Base-by-base conservation (phyloP, 2,797 vertebrate genomes). In the Calcarius lapponicus region DNA sequence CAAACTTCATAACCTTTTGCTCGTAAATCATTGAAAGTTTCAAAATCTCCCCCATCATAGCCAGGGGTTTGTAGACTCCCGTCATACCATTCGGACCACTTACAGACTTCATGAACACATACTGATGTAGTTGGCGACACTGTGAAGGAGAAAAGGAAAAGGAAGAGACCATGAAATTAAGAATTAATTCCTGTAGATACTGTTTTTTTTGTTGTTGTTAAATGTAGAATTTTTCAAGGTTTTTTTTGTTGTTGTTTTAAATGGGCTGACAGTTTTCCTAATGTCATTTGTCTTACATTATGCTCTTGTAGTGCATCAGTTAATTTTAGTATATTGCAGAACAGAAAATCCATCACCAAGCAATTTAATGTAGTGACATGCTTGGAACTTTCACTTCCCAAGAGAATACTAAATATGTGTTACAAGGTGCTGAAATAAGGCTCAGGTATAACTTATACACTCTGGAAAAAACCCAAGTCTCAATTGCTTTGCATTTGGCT, bases 1-100 rank as follows among this genome's bases (percentile, higher is more conserved):
- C 98, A 99, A 17, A 95, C 18, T 29, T 54, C 95, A 61, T 97
- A 61, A 58, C 98, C 96, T 17, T 97, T 93, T 4, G 94, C 67
- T 65, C 82, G 97, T 81, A 98, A 97, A 13, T 97, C 92, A 18
- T 96, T 43, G 83, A 98, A 97, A 0, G 97, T 97, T 93, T 99
- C 98, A 90, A 92, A 97, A 69, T 99, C 98, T 21, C 98, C 98
- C 4, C 97, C 98, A 5, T 98, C 28, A 0, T 53, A 57, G 12
- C 96, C 98, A 42, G 9, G 17, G 1, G 60, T 93, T 24, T 97
- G 98, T 29, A 78, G 92, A 70, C 93, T 82, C 12, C 95, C 84
- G 4, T 98, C 98, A 20, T 96, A 96, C 99, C 99, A 99, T 0
- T 60, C 4, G 10, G 98, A 98, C 98, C 98, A 99, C 2, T 60